Evolutionary conservation across 1,140 invertebrate species (phyloP).

Genomic region (Brachionus sp.): DNA sequence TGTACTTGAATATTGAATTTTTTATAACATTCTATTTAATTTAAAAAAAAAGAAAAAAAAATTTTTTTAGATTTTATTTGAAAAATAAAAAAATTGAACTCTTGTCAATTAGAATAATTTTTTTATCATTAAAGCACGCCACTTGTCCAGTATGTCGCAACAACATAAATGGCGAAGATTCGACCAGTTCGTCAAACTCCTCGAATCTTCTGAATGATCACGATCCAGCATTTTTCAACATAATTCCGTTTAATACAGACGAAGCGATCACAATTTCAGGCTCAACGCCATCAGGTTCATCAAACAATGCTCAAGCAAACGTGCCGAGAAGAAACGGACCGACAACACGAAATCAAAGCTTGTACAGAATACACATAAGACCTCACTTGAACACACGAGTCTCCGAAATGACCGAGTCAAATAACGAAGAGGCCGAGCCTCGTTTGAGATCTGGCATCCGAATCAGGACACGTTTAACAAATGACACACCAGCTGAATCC

Average conservation of each 20-base stretch:
- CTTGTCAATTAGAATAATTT: not conserved
- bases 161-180: conserved; percentile 34
- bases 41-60: not conserved
- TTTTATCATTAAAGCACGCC: conserved; percentile 2
- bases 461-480: not conserved
- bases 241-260: not conserved
- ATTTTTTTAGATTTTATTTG: not conserved
- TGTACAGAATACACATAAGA: conserved; percentile 18
- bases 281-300: not conserved
- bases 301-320: not conserved
- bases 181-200: not conserved
- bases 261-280: not conserved
- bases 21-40: too few relatives aligned
- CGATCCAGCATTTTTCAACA: conserved; percentile 5
- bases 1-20: too few relatives aligned
- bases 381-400: not conserved
- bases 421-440: not conserved
- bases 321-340: not conserved
- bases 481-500: not conserved
- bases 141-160: conserved; percentile 40
- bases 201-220: not conserved
- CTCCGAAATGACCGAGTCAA: not conserved
- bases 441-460: not conserved
- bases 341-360: not conserved
- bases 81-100: not conserved